These are phyloP conservation scores for Lochmaea capreae DNA, from an alignment of 2,888 invertebrate genomes.

Conservation along the genomic window DNA sequence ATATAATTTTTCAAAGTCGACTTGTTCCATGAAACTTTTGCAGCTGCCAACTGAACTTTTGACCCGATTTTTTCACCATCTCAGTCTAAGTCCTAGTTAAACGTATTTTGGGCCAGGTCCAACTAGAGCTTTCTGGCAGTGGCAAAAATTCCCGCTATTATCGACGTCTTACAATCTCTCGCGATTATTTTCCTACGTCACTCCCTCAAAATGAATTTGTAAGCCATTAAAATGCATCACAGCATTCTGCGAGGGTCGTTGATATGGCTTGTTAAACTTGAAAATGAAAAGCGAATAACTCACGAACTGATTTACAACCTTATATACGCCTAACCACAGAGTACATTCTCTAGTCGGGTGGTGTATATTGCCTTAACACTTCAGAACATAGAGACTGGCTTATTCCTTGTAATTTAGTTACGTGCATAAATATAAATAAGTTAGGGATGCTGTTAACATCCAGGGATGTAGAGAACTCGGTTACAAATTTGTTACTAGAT, in stretches of 20 bases:
- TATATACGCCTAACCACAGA: background rate
- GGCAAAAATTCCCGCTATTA: background rate
- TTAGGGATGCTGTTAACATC: slow-evolving; percentile 2
- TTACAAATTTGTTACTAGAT: background rate
- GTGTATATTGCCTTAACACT: background rate
- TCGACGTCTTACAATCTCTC: background rate
- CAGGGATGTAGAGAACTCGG: background rate
- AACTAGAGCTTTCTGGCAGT: background rate
- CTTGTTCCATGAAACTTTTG: no score
- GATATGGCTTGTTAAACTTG: background rate
- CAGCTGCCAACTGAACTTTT: no score
- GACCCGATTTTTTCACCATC: no score
- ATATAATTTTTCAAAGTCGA: no score
- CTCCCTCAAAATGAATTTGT: background rate
- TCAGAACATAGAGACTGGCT: background rate
- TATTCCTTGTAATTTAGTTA: background rate
- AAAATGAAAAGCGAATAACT: background rate
- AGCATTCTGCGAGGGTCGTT: background rate
- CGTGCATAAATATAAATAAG: background rate
- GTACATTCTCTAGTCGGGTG: background rate
- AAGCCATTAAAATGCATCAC: background rate
- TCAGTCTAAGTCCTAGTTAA: no score
- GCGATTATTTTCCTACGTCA: background rate
- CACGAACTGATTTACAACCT: background rate
- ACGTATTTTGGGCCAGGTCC: no score